A percentile compares a stretch with the other conserved stretches of the same genome.
Conservation (phyloP, 2,888 invertebrate species). For the Torymus tubicola region DNA sequence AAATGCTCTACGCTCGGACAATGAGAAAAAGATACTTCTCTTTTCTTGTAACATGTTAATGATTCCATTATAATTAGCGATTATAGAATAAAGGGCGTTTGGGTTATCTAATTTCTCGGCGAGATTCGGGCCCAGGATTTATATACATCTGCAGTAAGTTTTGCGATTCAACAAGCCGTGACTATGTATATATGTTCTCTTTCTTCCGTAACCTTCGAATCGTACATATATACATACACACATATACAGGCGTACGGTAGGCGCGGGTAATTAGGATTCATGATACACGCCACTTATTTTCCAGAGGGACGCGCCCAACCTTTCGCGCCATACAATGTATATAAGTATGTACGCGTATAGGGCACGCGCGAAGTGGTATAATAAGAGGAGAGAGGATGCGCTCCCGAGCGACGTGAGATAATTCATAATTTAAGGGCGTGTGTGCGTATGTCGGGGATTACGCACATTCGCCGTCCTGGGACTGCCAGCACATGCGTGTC, state of each 20-base stretch:
- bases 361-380: neutral
- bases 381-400: neutral
- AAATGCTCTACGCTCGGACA: no score
- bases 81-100: slow-evolving; percentile 24
- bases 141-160: neutral
- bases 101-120: neutral
- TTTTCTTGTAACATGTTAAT: slow-evolving; percentile 35
- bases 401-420: slow-evolving; percentile 1
- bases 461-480: neutral
- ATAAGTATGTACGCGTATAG: neutral
- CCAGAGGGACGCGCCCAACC: slow-evolving; percentile 64
- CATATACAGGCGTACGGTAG: neutral
- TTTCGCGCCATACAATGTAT: neutral
- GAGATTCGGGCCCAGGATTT: slow-evolving; percentile 50
- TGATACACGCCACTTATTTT: slow-evolving; percentile 67
- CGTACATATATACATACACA: neutral
- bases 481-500: no score
- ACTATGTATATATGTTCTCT: slow-evolving; percentile 1
- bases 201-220: neutral
- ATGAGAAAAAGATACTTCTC: no score
- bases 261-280: slow-evolving; percentile 69
- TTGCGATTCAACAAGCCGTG: slow-evolving; percentile 39
- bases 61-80: slow-evolving; percentile 32
- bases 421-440: slow-evolving; percentile 36
- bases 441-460: neutral